Conservation (phyloP, 2,888 invertebrate species). For the Theretra japonica region DNA sequence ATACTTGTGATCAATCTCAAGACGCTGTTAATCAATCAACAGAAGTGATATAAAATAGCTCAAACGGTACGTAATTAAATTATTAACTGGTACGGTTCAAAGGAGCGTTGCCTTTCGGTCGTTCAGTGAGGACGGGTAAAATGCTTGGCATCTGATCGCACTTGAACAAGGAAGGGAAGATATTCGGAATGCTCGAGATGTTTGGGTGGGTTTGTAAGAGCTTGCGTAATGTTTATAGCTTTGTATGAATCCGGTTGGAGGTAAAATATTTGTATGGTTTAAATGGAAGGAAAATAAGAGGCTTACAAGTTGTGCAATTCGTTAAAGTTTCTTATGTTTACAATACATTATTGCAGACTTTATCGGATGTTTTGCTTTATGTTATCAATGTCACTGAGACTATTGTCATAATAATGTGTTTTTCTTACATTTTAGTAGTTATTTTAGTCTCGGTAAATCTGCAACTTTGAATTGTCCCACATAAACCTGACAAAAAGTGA, state of each 20-base stretch:
- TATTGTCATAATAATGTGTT: too few species aligned
- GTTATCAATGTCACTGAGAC: too few species aligned
- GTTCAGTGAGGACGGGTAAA: slow-evolving; percentile 1
- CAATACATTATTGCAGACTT: too few species aligned
- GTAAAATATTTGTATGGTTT: not conserved
- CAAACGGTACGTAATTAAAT: slow-evolving; percentile 1
- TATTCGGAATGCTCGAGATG: not conserved
- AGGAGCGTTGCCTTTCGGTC: not conserved
- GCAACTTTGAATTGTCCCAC: too few species aligned
- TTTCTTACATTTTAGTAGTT: too few species aligned
- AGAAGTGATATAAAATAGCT: not conserved
- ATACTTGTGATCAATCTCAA: too few species aligned
- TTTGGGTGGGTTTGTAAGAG: slow-evolving; percentile 4
- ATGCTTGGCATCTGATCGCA: slow-evolving; percentile 17
- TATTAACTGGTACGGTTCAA: not conserved
- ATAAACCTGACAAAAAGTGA: too few species aligned
- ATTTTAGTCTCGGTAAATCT: too few species aligned
- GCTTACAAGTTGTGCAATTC: too few species aligned
- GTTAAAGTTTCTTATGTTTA: too few species aligned
- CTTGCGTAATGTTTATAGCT: not conserved
- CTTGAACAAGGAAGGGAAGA: slow-evolving; percentile 19
- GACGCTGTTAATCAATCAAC: too few species aligned
- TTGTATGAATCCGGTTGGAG: not conserved
- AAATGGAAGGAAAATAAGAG: not conserved
- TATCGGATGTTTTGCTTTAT: too few species aligned